Conservation (phyloP, 2,888 invertebrate species). For the Sclerodermus sp. region DNA sequence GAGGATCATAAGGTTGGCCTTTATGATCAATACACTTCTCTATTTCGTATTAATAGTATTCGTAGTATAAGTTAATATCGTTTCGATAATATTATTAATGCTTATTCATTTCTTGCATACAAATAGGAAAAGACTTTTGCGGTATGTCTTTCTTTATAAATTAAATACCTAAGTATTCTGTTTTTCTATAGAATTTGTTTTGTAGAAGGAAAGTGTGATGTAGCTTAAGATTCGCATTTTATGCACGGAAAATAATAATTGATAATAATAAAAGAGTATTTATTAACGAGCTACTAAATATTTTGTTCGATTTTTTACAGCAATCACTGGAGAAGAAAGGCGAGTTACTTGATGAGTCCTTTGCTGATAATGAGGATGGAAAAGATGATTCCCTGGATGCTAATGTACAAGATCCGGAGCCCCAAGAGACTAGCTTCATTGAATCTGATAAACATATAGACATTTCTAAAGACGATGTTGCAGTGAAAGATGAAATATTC, state of each 20-base stretch:
- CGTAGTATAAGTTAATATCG: not conserved
- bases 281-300: too few relatives aligned
- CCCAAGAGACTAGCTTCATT: too few relatives aligned
- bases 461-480: too few relatives aligned
- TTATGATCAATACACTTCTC: not conserved
- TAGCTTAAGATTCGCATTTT: too few relatives aligned
- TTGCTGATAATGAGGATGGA: slow-evolving; percentile 40
- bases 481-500: too few relatives aligned
- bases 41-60: not conserved
- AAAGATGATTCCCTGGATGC: slow-evolving; percentile 27
- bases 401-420: too few relatives aligned
- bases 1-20: slow-evolving; percentile 77
- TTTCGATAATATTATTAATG: not conserved
- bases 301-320: slow-evolving; percentile 17
- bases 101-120: slow-evolving; percentile 38
- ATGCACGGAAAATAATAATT: too few relatives aligned
- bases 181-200: slow-evolving; percentile 2
- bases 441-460: too few relatives aligned
- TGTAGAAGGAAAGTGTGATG: too few relatives aligned
- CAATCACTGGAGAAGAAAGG: slow-evolving; percentile 47
- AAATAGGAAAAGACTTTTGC: slow-evolving; percentile 48
- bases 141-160: slow-evolving; percentile 40
- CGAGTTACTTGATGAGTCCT: slow-evolving; percentile 36
- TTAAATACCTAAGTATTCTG: slow-evolving; percentile 1
- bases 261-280: too few relatives aligned